Conservation (phyloP, 2,888 invertebrate genomes). For the Philereme vetulata region DNA sequence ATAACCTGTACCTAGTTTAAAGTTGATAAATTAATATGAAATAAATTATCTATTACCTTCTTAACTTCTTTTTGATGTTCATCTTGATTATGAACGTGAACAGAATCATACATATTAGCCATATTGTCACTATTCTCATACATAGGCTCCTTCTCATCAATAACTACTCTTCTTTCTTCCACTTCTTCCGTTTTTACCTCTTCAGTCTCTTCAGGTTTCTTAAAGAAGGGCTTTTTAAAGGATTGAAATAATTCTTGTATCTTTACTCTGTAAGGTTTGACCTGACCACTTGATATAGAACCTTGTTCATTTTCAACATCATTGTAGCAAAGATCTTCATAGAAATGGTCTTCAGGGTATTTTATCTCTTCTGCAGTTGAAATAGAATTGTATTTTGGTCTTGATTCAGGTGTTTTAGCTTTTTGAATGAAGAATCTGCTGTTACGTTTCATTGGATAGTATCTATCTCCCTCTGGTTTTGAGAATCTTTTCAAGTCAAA, state of each 20-base stretch:
- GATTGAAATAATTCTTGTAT: conserved; percentile 73
- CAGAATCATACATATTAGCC: conserved; percentile 72
- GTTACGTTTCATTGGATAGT: conserved; percentile 70
- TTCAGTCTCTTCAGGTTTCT: conserved; percentile 51
- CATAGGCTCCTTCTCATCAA: conserved; percentile 46
- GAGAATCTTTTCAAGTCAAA: conserved; percentile 65
- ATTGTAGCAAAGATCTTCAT: conserved; percentile 74
- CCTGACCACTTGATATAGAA: conserved; percentile 37
- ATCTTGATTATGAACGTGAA: conserved; percentile 48
- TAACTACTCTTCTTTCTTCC: conserved; percentile 36
- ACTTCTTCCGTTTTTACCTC: conserved; percentile 34
- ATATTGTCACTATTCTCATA: conserved; percentile 67
- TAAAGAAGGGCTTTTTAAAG: conserved; percentile 72
- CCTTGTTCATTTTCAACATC: conserved; percentile 51
- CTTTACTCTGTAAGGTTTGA: conserved; percentile 67
- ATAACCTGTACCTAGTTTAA: too few relatives aligned
- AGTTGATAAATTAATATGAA: too few relatives aligned
- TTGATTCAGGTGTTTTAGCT: conserved; percentile 55
- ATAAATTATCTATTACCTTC: conserved; percentile 24
- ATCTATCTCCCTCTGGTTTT: conserved; percentile 66
- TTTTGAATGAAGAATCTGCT: conserved; percentile 59
- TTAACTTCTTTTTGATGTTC: conserved; percentile 11
- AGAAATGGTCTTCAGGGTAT: conserved; percentile 70
- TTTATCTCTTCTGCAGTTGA: conserved; percentile 59
- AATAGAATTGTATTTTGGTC: conserved; percentile 66